Conservation (phyloP, 2,888 invertebrate genomes). For the Amphimallon solstitiale region DNA sequence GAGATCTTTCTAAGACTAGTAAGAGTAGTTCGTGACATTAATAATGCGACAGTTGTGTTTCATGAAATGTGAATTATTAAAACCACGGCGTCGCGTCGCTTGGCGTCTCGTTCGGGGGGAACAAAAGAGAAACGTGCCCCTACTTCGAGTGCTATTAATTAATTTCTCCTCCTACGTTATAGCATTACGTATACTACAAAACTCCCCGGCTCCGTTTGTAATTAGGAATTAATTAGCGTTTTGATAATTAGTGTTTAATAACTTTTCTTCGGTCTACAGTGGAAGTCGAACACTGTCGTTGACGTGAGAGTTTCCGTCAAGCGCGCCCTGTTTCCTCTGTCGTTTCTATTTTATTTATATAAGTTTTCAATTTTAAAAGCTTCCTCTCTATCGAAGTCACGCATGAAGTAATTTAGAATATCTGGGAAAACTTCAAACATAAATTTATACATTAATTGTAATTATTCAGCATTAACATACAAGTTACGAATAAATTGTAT, state of each 20-base stretch:
- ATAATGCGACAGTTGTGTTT: constrained; percentile 25
- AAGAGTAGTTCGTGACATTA: constrained; percentile 15
- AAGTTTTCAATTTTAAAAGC: no score
- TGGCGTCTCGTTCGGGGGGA: no score
- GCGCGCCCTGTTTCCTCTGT: no score
- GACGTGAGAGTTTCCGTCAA: no score
- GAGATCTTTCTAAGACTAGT: not conserved
- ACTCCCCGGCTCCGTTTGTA: constrained; percentile 14
- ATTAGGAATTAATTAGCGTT: constrained; percentile 37
- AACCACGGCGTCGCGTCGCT: no score
- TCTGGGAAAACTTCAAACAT: no score
- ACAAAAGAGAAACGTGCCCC: constrained; percentile 12
- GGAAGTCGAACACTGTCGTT: not conserved
- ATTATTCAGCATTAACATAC: no score
- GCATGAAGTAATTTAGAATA: no score
- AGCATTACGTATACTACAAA: constrained; percentile 13
- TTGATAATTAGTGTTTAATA: constrained; percentile 34
- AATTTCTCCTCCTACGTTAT: constrained; percentile 23
- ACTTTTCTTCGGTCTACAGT: constrained; percentile 18
- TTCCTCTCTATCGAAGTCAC: no score
- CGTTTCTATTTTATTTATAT: no score
- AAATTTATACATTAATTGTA: no score
- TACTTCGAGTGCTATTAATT: constrained; percentile 22
- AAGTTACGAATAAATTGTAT: no score
- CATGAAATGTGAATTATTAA: constrained; percentile 27